Base-by-base conservation (phyloP, 2,797 vertebrate species). In the Silurus aristotelis region DNA sequence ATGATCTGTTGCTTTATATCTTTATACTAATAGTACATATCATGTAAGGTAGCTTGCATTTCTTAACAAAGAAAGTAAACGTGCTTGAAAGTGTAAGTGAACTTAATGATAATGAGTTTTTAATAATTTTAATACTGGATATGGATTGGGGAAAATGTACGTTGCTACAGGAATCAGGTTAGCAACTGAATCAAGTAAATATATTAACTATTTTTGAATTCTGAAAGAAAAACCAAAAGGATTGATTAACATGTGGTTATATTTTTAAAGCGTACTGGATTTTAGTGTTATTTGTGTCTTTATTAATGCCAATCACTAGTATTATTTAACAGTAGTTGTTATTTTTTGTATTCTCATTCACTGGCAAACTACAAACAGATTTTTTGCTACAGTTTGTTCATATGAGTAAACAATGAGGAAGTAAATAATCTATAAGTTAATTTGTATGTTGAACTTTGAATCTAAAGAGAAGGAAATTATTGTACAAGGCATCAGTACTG, bases 151-250 rank as follows among this genome's bases (percentile, higher is more conserved):
- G n/a, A 76, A 75, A 56, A 56, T 76, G 56, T 56, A 56, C 1
- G 55, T 76, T 19, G n/a, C n/a, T 56, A 78, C 72, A 7, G 82
- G 78, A 64, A 86, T 75, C 80, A 84, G 77, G 46, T 56, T 87
- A 58, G 31, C 70, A n/a, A 80, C 86, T 87, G 48, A 89, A 56
- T 71, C 80, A 75, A 67, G 86, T 89, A 79, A 86, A 82, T 89
- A 17, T 15, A 31, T 27, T 25, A 52, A 25, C 71, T 17, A n/a
- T 25, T 73, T 56, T 25, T 9, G 14, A 27, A 38, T 20, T 31
- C 13, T 31, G 1, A 22, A 58, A 58, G 4, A 58, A 5, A 20
- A 12, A 19, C 31, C 25, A 31, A 55, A 22, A 77, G 25, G 19
- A 9, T 10, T 56, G 22, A 73, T 52, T 55, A 72, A 31, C 31